Conservation (phyloP, 2,113 vertebrate genomes). For the Heterotilapia buettikoferi region DNA sequence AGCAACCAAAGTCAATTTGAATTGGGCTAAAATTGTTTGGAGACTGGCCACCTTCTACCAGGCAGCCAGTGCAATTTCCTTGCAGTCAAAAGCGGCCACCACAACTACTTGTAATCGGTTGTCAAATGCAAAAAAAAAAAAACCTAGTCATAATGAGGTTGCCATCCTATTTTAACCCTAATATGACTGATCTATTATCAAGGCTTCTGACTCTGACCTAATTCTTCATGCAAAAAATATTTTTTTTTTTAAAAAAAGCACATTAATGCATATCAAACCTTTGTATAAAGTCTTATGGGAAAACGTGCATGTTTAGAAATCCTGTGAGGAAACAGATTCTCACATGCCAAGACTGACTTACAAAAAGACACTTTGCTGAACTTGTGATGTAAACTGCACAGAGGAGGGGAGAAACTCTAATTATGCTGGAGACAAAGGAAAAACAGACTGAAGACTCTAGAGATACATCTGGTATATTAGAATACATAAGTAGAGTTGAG, state of each 20-base stretch:
- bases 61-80: neutral
- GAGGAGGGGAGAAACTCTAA: neutral
- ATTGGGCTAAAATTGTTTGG: neutral
- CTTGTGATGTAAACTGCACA: neutral
- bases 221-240: neutral
- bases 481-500: neutral
- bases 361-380: neutral
- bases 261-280: neutral
- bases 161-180: neutral
- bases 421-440: neutral
- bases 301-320: neutral
- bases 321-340: neutral
- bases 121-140: neutral
- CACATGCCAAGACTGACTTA: neutral
- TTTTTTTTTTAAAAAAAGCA: fast-evolving
- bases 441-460: neutral
- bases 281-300: neutral
- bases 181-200: neutral
- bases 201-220: neutral
- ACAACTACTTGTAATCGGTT: neutral
- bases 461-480: neutral
- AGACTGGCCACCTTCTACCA: neutral
- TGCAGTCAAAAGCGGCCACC: neutral
- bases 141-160: neutral
- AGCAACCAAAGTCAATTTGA: neutral